phyloP scores from a whole-genome alignment of 2,113 vertebrate species.

The Microcebus tavaratra region DNA sequence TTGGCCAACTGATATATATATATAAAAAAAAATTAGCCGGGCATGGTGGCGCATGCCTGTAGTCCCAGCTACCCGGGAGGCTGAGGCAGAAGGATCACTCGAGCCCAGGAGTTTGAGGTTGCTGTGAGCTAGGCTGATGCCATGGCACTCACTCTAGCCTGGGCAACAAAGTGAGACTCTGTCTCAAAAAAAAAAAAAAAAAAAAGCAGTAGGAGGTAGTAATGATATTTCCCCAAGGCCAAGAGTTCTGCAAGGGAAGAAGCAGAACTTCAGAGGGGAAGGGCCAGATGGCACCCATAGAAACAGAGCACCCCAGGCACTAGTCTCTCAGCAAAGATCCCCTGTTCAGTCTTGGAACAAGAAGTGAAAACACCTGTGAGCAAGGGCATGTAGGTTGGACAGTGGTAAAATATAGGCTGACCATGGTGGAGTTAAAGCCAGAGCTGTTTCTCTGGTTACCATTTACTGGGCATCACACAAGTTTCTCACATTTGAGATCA shows the following conservation, averaged over 20 bases:
- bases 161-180: no score
- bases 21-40: no score
- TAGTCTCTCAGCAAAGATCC: background rate
- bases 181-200: no score
- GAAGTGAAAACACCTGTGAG: background rate
- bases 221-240: background rate
- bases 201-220: background rate
- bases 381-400: accelerated
- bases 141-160: no score
- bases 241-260: background rate
- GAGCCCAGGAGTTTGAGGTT: no score
- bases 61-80: no score
- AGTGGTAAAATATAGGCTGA: background rate
- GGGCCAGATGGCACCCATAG: background rate
- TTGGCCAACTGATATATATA: no score
- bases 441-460: background rate
- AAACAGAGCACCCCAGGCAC: background rate
- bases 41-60: no score
- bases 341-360: background rate
- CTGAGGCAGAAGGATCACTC: no score
- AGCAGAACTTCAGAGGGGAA: background rate
- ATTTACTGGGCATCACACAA: background rate
- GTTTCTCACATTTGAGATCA: background rate
- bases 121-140: no score
- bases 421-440: background rate